A percentile compares a stretch with the other conserved stretches of the same genome.
Evolutionary conservation across 2,888 invertebrate species (phyloP).

Genomic region (Rapana venosa): DNA sequence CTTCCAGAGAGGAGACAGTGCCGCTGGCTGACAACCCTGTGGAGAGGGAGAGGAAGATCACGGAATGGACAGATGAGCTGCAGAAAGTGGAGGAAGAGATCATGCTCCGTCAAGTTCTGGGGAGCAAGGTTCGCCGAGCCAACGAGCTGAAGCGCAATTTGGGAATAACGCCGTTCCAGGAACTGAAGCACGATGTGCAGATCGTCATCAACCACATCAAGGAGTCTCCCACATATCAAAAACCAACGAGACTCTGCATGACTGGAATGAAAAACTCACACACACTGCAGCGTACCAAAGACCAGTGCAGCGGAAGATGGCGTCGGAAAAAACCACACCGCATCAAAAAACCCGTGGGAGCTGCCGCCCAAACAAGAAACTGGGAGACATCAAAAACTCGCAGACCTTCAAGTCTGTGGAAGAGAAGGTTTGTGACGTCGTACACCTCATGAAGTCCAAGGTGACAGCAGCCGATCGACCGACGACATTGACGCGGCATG

Average conservation of each 20-base stretch:
- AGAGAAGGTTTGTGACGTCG: no score
- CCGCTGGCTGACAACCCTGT: constrained; percentile 43
- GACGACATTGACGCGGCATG: constrained; percentile 68
- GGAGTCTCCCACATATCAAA: constrained; percentile 87
- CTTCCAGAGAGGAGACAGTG: neutral
- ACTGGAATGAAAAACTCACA: constrained; percentile 70
- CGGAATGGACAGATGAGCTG: constrained; percentile 89
- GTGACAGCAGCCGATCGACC: constrained; percentile 73
- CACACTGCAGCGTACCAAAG: constrained; percentile 81
- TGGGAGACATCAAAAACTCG: constrained; percentile 90
- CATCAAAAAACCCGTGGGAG: constrained; percentile 90
- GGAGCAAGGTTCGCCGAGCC: constrained; percentile 88
- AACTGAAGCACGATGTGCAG: constrained; percentile 96
- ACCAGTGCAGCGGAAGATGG: constrained; percentile 93
- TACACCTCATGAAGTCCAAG: constrained; percentile 57
- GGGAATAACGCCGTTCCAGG: constrained; percentile 97
- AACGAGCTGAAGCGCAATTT: constrained; percentile 94
- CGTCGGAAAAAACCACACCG: constrained; percentile 93
- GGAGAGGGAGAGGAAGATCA: constrained; percentile 73
- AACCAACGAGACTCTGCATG: constrained; percentile 73
- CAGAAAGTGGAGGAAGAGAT: constrained; percentile 93
- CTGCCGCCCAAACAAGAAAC: constrained; percentile 90
- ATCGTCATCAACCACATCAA: constrained; percentile 94
- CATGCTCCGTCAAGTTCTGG: constrained; percentile 94
- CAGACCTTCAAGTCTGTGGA: no score